Conservation (phyloP, 2,113 vertebrate species). For the Daubentonia madagascariensis region DNA sequence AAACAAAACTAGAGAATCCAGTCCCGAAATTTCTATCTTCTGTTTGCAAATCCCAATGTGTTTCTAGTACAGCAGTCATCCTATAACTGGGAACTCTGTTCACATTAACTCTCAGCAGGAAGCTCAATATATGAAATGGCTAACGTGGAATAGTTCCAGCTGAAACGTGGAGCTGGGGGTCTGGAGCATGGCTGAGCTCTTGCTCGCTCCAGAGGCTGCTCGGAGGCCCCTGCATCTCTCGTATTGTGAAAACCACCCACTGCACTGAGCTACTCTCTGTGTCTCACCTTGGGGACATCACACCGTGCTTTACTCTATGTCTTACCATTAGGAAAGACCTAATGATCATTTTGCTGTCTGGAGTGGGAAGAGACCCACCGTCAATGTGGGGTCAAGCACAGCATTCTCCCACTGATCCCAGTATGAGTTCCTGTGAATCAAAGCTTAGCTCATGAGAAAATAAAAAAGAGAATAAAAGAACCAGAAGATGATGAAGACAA, state of each 20-base stretch:
- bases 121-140: not conserved
- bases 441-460: not conserved
- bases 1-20: not conserved
- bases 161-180: not conserved
- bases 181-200: not conserved
- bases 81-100: not conserved
- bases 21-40: not conserved
- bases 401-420: not conserved
- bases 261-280: not conserved
- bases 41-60: not conserved
- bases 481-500: not conserved
- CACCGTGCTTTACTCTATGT: too few relatives aligned
- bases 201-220: not conserved
- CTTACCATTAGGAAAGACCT: not conserved
- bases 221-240: not conserved
- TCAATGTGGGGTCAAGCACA: not conserved
- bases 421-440: not conserved
- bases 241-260: not conserved
- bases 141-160: not conserved
- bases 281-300: not conserved
- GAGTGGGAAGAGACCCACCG: not conserved
- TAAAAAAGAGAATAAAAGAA: not conserved
- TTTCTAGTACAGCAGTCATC: not conserved
- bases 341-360: not conserved
- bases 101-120: not conserved